Percentiles rank a stretch among this genome's conserved stretches.
Conservation (phyloP, 2,888 invertebrate genomes). For the Tetramorium bicarinatum region DNA sequence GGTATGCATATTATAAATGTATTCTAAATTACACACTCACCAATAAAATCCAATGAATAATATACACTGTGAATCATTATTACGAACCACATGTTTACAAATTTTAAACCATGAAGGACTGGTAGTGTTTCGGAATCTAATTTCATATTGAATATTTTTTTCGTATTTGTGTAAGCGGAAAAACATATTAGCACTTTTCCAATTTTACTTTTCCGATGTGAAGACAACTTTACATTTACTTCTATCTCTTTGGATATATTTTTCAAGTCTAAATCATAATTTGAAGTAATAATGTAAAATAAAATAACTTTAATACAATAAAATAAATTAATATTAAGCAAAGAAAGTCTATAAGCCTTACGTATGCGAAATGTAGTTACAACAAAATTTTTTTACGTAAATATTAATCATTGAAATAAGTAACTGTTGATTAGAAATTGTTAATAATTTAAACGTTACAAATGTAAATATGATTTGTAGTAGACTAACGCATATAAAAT, state of each 20-base stretch:
- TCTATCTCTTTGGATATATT: slow-evolving; percentile 64
- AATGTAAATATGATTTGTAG: too few species aligned
- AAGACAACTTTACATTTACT: slow-evolving; percentile 64
- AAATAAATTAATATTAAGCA: not conserved
- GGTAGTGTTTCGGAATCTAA: slow-evolving; percentile 82
- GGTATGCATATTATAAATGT: too few species aligned
- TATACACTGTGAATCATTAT: slow-evolving; percentile 87
- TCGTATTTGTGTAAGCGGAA: slow-evolving; percentile 87
- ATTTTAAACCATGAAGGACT: slow-evolving; percentile 87
- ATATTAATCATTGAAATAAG: too few species aligned
- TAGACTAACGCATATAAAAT: too few species aligned
- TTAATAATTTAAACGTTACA: too few species aligned
- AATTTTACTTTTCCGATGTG: slow-evolving; percentile 60
- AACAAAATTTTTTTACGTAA: too few species aligned
- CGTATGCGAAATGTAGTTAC: too few species aligned
- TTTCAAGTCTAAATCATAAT: slow-evolving; percentile 55
- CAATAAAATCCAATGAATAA: slow-evolving; percentile 84
- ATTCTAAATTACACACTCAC: slow-evolving; percentile 68
- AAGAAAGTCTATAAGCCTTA: too few species aligned
- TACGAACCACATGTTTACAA: slow-evolving; percentile 88
- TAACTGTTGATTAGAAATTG: too few species aligned
- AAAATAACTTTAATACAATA: not conserved
- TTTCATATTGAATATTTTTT: slow-evolving; percentile 85
- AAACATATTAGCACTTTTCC: slow-evolving; percentile 86
- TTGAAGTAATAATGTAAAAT: not conserved